Conservation (phyloP, 2,113 vertebrate genomes). For the Leucopsar rothschildi region DNA sequence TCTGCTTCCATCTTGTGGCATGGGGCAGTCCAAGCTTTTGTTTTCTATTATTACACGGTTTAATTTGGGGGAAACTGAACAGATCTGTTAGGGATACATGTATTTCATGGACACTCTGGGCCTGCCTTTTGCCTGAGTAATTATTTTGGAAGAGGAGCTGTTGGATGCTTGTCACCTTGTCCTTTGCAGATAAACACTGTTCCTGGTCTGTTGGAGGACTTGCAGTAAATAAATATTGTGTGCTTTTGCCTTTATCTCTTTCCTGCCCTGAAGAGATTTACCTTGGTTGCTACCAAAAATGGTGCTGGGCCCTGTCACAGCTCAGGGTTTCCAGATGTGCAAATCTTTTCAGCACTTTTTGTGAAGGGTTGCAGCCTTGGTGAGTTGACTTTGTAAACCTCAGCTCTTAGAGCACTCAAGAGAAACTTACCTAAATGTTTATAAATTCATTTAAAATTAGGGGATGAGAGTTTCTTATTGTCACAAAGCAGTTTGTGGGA, state of each 20-base stretch:
- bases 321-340: background rate
- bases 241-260: background rate
- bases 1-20: background rate
- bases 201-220: background rate
- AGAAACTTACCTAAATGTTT: background rate
- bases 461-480: background rate
- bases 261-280: background rate
- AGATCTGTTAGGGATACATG: background rate
- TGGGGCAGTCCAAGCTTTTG: background rate
- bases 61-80: background rate
- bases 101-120: background rate
- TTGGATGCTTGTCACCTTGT: background rate
- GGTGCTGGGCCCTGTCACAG: background rate
- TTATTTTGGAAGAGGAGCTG: background rate
- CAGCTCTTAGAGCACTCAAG: fast-evolving
- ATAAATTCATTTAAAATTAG: background rate
- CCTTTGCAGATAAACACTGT: background rate
- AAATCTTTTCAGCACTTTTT: background rate
- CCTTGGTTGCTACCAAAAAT: background rate
- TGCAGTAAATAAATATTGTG: fast-evolving
- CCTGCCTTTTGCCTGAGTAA: background rate
- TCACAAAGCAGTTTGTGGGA: background rate
- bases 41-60: background rate
- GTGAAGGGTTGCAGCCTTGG: background rate
- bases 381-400: background rate